phyloP scores from a whole-genome alignment of 2,113 vertebrate species.

The Oreochromis aureus region DNA sequence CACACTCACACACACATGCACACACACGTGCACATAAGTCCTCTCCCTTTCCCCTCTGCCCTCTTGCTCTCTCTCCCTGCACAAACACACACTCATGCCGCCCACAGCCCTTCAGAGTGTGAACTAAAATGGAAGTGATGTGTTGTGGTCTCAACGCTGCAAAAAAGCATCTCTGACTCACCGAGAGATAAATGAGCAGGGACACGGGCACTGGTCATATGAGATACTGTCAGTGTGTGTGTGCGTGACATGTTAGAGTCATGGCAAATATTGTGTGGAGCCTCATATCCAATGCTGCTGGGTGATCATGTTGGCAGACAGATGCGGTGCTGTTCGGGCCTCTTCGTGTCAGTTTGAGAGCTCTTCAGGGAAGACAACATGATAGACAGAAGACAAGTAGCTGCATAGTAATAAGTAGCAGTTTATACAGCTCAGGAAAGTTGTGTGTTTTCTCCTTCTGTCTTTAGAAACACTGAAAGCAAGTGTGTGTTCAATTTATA shows the following conservation, averaged over 20 bases:
- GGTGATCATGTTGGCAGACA: background rate
- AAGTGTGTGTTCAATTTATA: background rate
- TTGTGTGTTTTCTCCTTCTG: background rate
- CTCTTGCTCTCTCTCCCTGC: background rate
- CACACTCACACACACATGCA: background rate
- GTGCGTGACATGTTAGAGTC: background rate
- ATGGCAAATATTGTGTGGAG: background rate
- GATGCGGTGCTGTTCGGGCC: background rate
- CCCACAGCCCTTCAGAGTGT: slow-evolving; percentile 42
- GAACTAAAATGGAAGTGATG: slow-evolving; percentile 46
- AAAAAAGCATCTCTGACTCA: slow-evolving; percentile 35
- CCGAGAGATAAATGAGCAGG: slow-evolving; percentile 16
- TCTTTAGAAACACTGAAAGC: background rate
- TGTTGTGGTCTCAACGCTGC: slow-evolving; percentile 20
- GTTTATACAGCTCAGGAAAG: background rate
- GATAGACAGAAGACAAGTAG: background rate
- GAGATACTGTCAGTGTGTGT: background rate
- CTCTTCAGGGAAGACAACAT: background rate
- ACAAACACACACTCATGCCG: background rate
- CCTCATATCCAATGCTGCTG: background rate
- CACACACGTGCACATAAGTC: background rate
- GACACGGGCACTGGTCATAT: slow-evolving; percentile 1
- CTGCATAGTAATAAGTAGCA: background rate
- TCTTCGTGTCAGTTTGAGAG: background rate
- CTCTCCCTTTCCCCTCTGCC: background rate